Conservation (phyloP, 2,113 vertebrate genomes). For the Nematolebias whitei region DNA sequence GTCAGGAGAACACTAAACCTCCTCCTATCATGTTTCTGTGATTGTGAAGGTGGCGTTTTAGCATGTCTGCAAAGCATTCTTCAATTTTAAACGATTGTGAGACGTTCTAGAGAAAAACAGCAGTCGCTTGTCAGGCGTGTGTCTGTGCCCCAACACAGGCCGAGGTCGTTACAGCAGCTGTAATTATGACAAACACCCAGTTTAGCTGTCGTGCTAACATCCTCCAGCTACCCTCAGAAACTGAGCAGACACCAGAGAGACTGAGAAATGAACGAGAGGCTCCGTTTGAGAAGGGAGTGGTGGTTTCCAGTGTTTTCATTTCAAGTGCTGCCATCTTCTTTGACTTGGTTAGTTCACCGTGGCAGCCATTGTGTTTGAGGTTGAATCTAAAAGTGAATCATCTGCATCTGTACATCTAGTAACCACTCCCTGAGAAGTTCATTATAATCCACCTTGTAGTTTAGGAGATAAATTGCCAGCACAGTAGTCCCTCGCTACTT, state of each 20-base stretch:
- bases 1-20: conserved; percentile 26
- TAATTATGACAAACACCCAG: conserved; percentile 64
- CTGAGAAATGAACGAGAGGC: conserved; percentile 24
- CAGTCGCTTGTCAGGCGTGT: conserved; percentile 8
- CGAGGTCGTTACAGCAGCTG: conserved; percentile 40
- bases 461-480: too few relatives aligned
- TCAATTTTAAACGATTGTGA: conserved; percentile 13
- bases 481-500: too few relatives aligned
- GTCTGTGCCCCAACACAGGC: conserved; percentile 7
- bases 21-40: conserved; percentile 28
- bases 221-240: conserved; percentile 37
- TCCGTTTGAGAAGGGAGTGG: conserved; percentile 41
- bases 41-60: conserved; percentile 16
- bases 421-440: too few relatives aligned
- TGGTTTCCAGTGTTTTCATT: conserved; percentile 30
- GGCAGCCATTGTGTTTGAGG: too few relatives aligned
- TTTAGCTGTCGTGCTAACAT: conserved; percentile 48
- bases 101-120: conserved; percentile 23
- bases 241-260: conserved; percentile 41
- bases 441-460: too few relatives aligned
- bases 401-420: too few relatives aligned
- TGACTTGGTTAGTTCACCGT: conserved; percentile 32
- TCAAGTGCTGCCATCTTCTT: conserved; percentile 38
- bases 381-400: too few relatives aligned
- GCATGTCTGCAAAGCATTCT: conserved; percentile 16